A percentile compares a stretch with the other conserved stretches of the same genome.
Evolutionary conservation across 2,888 invertebrate species (phyloP).

Genomic region (Agrotis exclamationis): DNA sequence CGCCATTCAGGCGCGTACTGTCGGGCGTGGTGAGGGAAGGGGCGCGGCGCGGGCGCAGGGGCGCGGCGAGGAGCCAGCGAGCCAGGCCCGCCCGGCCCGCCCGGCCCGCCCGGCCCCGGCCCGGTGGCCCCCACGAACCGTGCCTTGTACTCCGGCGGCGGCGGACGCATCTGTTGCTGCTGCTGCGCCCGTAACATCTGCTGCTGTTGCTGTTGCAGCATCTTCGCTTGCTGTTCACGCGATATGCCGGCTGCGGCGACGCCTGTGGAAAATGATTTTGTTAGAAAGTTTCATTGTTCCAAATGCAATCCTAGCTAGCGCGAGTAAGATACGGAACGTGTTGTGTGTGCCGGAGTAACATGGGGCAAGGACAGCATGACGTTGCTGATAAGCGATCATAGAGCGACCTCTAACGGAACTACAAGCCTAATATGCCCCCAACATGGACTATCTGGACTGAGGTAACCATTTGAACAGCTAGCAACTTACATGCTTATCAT

Average conservation of each 20-base stretch:
- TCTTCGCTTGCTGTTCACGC: conserved; percentile 93
- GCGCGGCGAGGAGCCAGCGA: conserved; percentile 73
- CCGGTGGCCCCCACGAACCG: conserved; percentile 85
- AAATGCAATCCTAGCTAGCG: too few relatives aligned
- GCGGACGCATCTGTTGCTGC: conserved; percentile 92
- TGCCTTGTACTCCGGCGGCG: conserved; percentile 97
- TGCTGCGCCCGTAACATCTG: conserved; percentile 92
- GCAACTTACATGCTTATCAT: too few relatives aligned
- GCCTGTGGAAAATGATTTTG: conserved; percentile 69
- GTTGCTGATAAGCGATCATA: too few relatives aligned
- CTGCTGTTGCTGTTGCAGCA: conserved; percentile 93
- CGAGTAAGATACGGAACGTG: too few relatives aligned
- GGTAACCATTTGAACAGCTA: neutral
- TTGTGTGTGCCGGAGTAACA: too few relatives aligned
- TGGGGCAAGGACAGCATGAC: too few relatives aligned
- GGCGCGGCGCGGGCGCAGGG: conserved; percentile 73
- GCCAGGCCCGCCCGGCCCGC: conserved; percentile 53
- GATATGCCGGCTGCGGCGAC: conserved; percentile 87
- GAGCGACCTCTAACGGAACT: too few relatives aligned
- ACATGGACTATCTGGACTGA: neutral
- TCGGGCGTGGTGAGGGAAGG: conserved; percentile 83
- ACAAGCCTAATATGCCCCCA: neutral
- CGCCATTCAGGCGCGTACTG: conserved; percentile 88
- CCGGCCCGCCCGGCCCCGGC: conserved; percentile 63
- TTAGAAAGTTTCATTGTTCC: neutral